Percentiles rank a stretch among this genome's conserved stretches.
Conservation (phyloP, 1,140 invertebrate species). For the Aphidius gifuensis region DNA sequence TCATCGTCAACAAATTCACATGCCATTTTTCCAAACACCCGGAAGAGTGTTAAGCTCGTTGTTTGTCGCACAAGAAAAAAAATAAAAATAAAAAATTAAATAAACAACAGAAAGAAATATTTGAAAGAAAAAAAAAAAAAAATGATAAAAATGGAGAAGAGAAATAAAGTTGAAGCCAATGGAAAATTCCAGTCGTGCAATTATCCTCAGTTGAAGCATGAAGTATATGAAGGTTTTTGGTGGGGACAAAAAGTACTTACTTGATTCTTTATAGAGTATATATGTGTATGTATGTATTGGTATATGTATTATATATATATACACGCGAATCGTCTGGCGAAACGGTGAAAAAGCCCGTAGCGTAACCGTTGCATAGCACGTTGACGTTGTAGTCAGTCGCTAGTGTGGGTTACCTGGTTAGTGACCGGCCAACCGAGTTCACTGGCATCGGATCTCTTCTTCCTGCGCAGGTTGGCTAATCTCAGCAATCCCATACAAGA, state of each 20-base stretch:
- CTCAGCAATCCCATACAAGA: conserved; percentile 27
- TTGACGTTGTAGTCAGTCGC: conserved; percentile 37
- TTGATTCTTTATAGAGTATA: too few species aligned
- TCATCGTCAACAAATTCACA: conserved; percentile 4
- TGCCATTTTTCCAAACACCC: too few species aligned
- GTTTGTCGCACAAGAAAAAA: not conserved
- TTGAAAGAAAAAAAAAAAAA: not conserved
- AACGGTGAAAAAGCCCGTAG: conserved; percentile 52
- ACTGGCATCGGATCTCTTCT: conserved; percentile 53
- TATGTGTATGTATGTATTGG: too few species aligned
- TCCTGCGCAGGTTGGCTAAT: conserved; percentile 50
- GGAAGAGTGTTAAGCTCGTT: too few species aligned
- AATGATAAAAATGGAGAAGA: not conserved
- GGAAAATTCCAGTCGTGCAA: not conserved
- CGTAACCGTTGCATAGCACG: conserved; percentile 47
- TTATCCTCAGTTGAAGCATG: not conserved
- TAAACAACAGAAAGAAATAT: not conserved
- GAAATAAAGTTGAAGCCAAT: not conserved
- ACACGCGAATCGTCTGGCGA: conserved; percentile 31
- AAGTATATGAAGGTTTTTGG: too few species aligned
- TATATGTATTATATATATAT: too few species aligned
- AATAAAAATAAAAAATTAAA: not conserved
- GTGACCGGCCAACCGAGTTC: conserved; percentile 58
- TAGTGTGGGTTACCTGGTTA: conserved; percentile 59
- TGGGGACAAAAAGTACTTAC: too few species aligned